Conservation (phyloP, 2,797 vertebrate genomes). For the Sebastes taczanowskii region DNA sequence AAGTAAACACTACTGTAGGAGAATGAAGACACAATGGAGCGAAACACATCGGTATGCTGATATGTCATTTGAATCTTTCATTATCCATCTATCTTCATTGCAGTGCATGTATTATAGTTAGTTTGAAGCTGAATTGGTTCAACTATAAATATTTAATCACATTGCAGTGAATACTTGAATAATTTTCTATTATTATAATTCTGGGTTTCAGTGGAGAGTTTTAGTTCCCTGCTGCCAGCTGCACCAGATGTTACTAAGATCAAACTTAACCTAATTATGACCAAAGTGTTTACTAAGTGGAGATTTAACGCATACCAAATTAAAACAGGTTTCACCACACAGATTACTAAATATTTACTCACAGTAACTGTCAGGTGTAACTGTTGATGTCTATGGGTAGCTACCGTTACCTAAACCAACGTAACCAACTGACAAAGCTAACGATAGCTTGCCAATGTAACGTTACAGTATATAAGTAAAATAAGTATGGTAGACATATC, state of each 20-base stretch:
- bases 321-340: neutral
- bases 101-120: neutral
- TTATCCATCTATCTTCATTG: neutral
- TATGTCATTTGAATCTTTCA: neutral
- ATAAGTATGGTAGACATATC: neutral
- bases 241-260: neutral
- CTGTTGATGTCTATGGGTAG: neutral
- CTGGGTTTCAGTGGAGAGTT: neutral
- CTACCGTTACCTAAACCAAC: neutral
- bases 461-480: neutral
- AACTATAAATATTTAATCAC: slow-evolving; percentile 9
- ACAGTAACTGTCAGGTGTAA: neutral
- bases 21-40: neutral
- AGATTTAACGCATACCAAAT: neutral
- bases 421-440: neutral
- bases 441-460: neutral
- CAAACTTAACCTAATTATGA: neutral
- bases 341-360: neutral
- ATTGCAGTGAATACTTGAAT: neutral
- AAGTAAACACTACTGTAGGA: neutral
- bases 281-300: neutral
- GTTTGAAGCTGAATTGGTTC: neutral
- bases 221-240: neutral
- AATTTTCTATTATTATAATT: neutral
- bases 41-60: neutral